Percentiles rank a stretch among this genome's conserved stretches.
Evolutionary conservation across 1,140 invertebrate species (phyloP).

Genomic region (Capitella teleta): DNA sequence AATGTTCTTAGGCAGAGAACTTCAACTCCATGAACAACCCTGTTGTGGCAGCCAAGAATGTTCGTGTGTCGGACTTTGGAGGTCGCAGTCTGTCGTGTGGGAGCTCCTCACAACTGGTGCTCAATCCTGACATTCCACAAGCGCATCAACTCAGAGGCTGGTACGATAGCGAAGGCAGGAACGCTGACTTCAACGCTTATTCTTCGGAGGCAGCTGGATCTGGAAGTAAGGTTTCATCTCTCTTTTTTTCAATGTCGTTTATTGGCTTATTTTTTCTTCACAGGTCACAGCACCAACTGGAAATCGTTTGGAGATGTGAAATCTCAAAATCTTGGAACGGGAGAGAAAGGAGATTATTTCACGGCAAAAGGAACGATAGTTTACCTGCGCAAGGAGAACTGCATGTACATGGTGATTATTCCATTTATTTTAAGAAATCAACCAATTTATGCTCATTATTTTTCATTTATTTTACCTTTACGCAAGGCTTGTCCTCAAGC

Average conservation of each 20-base stretch:
- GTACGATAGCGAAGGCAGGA: conserved; percentile 63
- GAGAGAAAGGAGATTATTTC: conserved; percentile 69
- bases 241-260: too few species aligned
- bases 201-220: neutral
- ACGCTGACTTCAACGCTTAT: conserved; percentile 29
- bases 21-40: conserved; percentile 67
- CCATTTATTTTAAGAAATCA: neutral
- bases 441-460: neutral
- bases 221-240: neutral
- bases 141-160: conserved; percentile 76
- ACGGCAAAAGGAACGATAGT: conserved; percentile 57
- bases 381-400: conserved; percentile 63
- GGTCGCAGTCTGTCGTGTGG: conserved; percentile 37
- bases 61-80: conserved; percentile 19
- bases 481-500: conserved; percentile 68
- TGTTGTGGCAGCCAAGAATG: conserved; percentile 72
- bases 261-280: neutral
- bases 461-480: neutral
- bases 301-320: conserved; percentile 63
- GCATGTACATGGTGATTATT: conserved; percentile 53
- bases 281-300: conserved; percentile 38
- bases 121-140: conserved; percentile 82
- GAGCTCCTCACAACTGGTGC: conserved; percentile 38
- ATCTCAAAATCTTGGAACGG: conserved; percentile 41
- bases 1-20: conserved; percentile 57